phyloP scores from a whole-genome alignment of 2,888 invertebrate genomes.

The Machimus rusticus region DNA sequence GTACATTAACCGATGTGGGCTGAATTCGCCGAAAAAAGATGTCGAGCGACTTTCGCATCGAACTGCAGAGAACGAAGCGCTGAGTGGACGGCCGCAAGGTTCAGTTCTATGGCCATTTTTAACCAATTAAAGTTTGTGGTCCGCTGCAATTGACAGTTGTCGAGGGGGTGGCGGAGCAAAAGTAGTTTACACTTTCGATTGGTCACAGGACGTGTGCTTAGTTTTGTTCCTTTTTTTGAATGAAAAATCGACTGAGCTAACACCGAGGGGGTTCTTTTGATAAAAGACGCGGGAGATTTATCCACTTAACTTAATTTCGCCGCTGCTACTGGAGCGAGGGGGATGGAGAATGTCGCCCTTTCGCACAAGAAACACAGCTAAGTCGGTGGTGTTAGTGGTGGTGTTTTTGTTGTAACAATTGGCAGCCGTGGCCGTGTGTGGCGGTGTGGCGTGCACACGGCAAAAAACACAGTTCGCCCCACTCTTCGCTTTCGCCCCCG shows the following conservation, averaged over 20 bases:
- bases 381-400: not conserved
- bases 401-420: not conserved
- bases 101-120: not conserved
- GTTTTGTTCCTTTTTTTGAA: not conserved
- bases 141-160: not conserved
- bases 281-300: constrained; percentile 38
- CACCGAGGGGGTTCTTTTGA: not conserved
- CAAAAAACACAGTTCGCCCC: not conserved
- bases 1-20: not conserved
- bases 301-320: constrained; percentile 32
- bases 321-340: not conserved
- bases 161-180: not conserved
- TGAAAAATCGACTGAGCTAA: constrained; percentile 15
- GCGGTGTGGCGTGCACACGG: not conserved
- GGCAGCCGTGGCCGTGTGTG: not conserved
- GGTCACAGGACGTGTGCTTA: not conserved
- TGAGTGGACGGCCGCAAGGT: not conserved
- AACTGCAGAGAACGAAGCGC: not conserved
- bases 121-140: not conserved
- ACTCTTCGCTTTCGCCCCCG: not conserved
- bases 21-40: not conserved
- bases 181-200: not conserved
- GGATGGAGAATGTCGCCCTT: not conserved
- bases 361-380: not conserved
- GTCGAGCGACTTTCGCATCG: not conserved